phyloP scores from a whole-genome alignment of 2,888 invertebrate genomes.

The Chrysopilus asiliformis region DNA sequence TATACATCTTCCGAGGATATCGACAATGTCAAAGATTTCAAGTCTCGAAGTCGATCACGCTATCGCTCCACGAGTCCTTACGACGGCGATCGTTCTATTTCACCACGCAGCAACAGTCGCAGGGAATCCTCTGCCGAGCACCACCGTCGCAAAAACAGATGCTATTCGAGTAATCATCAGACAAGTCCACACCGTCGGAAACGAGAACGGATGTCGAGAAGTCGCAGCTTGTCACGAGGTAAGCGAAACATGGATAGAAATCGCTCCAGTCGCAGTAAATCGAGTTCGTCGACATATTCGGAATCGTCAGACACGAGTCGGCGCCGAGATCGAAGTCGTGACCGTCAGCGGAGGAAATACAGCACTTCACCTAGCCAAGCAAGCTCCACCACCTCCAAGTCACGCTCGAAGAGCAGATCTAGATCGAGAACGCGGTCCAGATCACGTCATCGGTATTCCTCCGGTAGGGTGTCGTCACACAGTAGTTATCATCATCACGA shows the following conservation, averaged over 20 bases:
- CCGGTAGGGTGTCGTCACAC: background rate
- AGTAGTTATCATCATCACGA: conserved; percentile 1
- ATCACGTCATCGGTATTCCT: conserved; percentile 5
- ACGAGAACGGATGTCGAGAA: conserved; percentile 4
- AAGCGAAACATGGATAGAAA: no score
- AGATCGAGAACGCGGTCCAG: conserved; percentile 7
- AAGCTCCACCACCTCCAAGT: conserved; percentile 1
- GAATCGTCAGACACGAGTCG: no score
- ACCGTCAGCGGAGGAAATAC: conserved; percentile 8
- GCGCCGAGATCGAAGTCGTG: conserved; percentile 6
- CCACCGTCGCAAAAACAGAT: background rate
- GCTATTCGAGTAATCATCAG: conserved; percentile 1
- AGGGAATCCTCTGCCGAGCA: conserved; percentile 2
- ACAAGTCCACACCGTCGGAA: conserved; percentile 6
- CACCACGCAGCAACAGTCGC: conserved; percentile 7
- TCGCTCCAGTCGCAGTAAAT: conserved; percentile 4
- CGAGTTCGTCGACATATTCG: conserved; percentile 1
- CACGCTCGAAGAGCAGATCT: conserved; percentile 15
- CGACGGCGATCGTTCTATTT: conserved; percentile 3
- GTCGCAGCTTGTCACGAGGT: no score
- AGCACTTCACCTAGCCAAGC: conserved; percentile 9
- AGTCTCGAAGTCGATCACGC: conserved; percentile 13
- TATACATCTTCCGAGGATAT: conserved; percentile 10
- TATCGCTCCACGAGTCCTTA: conserved; percentile 14
- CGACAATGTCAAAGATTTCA: conserved; percentile 6